Evolutionary conservation across 1,140 invertebrate species (phyloP).

Genomic region (Neelides sp.): DNA sequence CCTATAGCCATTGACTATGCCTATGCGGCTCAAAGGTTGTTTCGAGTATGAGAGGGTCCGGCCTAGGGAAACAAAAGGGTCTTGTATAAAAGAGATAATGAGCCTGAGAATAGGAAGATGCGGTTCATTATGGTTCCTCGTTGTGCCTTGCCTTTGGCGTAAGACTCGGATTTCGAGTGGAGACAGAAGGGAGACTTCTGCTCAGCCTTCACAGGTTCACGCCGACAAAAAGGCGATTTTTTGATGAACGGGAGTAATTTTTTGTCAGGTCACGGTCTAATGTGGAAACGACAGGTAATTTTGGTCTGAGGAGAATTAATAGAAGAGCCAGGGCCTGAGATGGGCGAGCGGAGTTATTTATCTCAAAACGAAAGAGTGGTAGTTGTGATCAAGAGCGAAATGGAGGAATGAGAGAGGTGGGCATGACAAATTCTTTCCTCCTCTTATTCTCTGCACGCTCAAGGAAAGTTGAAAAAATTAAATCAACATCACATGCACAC

Average conservation of each 20-base stretch:
- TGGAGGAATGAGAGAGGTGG: slow-evolving; percentile 5
- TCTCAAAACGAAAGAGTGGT: too few species aligned
- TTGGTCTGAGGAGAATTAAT: slow-evolving; percentile 7
- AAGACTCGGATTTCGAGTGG: too few species aligned
- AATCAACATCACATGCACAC: slow-evolving; percentile 18
- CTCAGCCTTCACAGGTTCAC: too few species aligned
- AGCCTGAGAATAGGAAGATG: slow-evolving; percentile 21
- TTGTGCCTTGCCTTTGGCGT: too few species aligned
- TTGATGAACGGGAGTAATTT: slow-evolving; percentile 26
- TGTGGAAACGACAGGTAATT: slow-evolving; percentile 29
- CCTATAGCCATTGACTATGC: too few species aligned
- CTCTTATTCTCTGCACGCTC: slow-evolving; percentile 16
- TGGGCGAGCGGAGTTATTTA: too few species aligned
- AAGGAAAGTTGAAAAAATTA: slow-evolving; percentile 16
- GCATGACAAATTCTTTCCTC: slow-evolving; percentile 27
- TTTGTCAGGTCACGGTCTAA: slow-evolving; percentile 28
- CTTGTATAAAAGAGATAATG: slow-evolving; percentile 17
- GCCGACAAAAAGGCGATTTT: slow-evolving; percentile 23
- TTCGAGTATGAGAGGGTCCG: too few species aligned
- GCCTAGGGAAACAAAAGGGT: too few species aligned
- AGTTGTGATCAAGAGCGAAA: neutral
- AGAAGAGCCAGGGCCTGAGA: too few species aligned
- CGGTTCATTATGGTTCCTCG: slow-evolving; percentile 26
- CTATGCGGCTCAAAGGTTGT: too few species aligned
- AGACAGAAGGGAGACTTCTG: too few species aligned